A percentile compares a stretch with the other conserved stretches of the same genome.
Conservation (phyloP, 1,140 invertebrate genomes). For the Drosophila leontia region DNA sequence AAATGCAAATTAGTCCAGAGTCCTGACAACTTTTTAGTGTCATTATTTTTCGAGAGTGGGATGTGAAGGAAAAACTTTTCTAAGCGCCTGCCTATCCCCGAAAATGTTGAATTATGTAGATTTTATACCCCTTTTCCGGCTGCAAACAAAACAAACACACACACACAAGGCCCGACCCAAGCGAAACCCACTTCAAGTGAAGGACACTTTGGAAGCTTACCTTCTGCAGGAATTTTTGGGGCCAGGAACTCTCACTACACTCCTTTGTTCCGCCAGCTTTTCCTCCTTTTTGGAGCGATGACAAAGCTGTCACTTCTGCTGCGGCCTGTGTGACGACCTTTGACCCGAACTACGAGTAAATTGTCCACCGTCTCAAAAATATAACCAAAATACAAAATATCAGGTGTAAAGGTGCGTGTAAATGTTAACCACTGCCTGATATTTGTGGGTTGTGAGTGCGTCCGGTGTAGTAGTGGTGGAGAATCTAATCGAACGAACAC, state of each 20-base stretch:
- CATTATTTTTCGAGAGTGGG: background rate
- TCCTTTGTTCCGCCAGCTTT: background rate
- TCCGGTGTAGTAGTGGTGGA: constrained; percentile 16
- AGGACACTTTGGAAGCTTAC: constrained; percentile 39
- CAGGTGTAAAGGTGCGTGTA: constrained; percentile 20
- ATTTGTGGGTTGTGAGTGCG: background rate
- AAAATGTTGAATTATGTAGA: constrained; percentile 38
- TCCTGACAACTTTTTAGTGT: constrained; percentile 21
- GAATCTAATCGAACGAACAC: constrained; percentile 15
- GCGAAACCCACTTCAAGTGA: constrained; percentile 19
- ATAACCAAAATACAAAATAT: constrained; percentile 29
- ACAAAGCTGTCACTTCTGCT: constrained; percentile 11
- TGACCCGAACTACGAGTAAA: constrained; percentile 24
- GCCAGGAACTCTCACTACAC: background rate
- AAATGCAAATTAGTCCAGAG: constrained; percentile 58
- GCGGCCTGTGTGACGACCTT: constrained; percentile 19
- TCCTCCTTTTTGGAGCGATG: constrained; percentile 4
- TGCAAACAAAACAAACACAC: background rate
- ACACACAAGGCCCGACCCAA: background rate
- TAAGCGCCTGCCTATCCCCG: constrained; percentile 8
- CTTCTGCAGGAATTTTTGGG: constrained; percentile 9
- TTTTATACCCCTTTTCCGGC: constrained; percentile 28
- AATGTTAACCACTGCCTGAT: background rate
- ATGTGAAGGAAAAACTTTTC: constrained; percentile 17
- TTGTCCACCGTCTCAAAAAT: constrained; percentile 21